Percentiles rank a stretch among this genome's conserved stretches.
Evolutionary conservation across 2,113 vertebrate species (phyloP).

Genomic region (Oplegnathus fasciatus): DNA sequence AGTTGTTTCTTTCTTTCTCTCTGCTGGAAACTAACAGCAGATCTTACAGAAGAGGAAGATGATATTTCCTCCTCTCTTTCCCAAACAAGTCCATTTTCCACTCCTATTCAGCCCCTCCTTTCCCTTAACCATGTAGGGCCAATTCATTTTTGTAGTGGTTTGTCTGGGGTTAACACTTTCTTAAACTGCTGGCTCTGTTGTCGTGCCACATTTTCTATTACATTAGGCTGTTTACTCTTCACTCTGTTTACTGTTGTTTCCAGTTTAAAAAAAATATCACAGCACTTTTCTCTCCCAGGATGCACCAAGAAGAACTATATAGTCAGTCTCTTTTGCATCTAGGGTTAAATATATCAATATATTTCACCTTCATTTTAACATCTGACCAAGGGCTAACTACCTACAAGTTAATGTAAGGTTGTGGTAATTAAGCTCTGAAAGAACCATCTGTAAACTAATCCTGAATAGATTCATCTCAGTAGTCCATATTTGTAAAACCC

Average conservation of each 20-base stretch:
- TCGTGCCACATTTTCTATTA: not conserved
- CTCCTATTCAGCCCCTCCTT: not conserved
- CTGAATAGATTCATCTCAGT: not conserved
- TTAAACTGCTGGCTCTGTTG: not conserved
- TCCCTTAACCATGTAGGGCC: not conserved
- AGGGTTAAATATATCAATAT: not conserved
- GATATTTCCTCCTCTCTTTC: not conserved
- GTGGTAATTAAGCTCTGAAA: not conserved
- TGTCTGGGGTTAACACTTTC: not conserved
- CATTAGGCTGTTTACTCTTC: not conserved
- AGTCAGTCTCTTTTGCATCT: not conserved
- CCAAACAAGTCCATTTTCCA: not conserved
- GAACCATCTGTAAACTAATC: not conserved
- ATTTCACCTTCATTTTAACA: not conserved
- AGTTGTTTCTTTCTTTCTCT: not conserved
- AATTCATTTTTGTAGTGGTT: not conserved
- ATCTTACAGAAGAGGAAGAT: not conserved
- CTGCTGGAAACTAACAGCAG: not conserved
- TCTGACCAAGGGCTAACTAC: not conserved
- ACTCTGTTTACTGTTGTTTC: too few relatives aligned
- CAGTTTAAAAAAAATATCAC: not conserved
- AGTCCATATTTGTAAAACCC: not conserved
- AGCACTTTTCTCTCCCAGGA: not conserved
- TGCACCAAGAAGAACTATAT: not conserved
- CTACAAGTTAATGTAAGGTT: not conserved